phyloP scores from a whole-genome alignment of 1,140 invertebrate genomes.

The Drosophila tropicalis region DNA sequence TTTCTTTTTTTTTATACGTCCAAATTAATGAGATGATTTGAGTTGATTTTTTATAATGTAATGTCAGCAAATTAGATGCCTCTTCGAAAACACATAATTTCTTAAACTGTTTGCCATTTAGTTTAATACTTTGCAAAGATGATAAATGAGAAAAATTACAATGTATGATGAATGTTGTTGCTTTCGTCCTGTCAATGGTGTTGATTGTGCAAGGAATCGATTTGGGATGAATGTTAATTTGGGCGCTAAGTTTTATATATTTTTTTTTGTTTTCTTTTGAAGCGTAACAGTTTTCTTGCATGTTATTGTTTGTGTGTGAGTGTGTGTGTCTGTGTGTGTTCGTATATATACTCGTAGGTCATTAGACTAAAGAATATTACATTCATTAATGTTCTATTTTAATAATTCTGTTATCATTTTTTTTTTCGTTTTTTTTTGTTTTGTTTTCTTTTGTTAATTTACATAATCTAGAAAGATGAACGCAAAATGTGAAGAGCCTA shows the following conservation, averaged over 20 bases:
- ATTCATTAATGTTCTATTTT: conserved; percentile 59
- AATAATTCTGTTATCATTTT: conserved; percentile 35
- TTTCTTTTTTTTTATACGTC: conserved; percentile 31
- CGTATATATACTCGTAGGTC: conserved; percentile 28
- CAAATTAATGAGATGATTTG: conserved; percentile 23
- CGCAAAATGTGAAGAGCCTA: conserved; percentile 55
- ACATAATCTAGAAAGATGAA: conserved; percentile 58
- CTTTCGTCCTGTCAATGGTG: neutral
- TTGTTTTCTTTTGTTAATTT: conserved; percentile 48
- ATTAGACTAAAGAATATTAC: conserved; percentile 66
- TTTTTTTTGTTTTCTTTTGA: conserved; percentile 50
- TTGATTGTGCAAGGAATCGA: conserved; percentile 20
- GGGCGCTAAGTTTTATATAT: conserved; percentile 50
- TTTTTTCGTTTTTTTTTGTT: neutral
- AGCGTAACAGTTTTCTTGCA: conserved; percentile 80
- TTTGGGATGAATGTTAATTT: conserved; percentile 20
- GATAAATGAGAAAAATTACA: conserved; percentile 70
- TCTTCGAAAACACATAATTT: conserved; percentile 46
- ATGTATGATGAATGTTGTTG: conserved; percentile 38
- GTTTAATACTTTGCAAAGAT: conserved; percentile 75
- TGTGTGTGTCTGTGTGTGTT: conserved; percentile 27
- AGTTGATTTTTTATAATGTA: neutral
- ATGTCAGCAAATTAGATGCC: conserved; percentile 23
- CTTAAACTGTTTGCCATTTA: conserved; percentile 67
- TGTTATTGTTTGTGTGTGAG: conserved; percentile 53